Percentiles rank a stretch among this genome's conserved stretches.
Evolutionary conservation across 2,888 invertebrate species (phyloP).

Genomic region (Stenurella melanura): DNA sequence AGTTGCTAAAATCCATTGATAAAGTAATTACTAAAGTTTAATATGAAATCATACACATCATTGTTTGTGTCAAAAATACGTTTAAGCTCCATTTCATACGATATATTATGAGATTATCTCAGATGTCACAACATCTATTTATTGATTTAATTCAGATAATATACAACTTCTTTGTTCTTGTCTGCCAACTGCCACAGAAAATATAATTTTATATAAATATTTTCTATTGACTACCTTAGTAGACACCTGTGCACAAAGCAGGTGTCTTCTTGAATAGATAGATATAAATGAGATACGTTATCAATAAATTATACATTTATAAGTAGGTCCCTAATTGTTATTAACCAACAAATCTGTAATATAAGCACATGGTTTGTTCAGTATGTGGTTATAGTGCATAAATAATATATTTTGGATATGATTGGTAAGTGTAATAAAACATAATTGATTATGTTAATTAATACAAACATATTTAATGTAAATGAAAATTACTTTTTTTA

Average conservation of each 20-base stretch:
- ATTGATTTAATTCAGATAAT: neutral
- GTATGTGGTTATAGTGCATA: slow-evolving; percentile 8
- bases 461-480: too few species aligned
- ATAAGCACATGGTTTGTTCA: neutral
- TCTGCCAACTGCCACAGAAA: neutral
- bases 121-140: neutral
- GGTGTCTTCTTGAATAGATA: slow-evolving; percentile 25
- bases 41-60: too few species aligned
- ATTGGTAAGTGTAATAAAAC: slow-evolving; percentile 18
- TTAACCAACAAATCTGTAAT: slow-evolving; percentile 4
- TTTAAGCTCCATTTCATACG: neutral
- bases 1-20: too few species aligned
- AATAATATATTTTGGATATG: slow-evolving; percentile 10
- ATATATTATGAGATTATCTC: neutral
- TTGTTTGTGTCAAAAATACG: too few species aligned
- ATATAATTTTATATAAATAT: neutral
- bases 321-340: neutral
- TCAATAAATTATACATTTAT: slow-evolving; percentile 3
- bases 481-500: too few species aligned
- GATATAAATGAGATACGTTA: slow-evolving; percentile 23
- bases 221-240: neutral
- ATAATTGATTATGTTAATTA: neutral
- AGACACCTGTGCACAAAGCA: slow-evolving; percentile 24
- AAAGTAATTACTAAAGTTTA: too few species aligned
- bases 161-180: neutral